A percentile compares a stretch with the other conserved stretches of the same genome.
Evolutionary conservation across 2,797 vertebrate species (phyloP).

Genomic region (Pangasius krempfi): DNA sequence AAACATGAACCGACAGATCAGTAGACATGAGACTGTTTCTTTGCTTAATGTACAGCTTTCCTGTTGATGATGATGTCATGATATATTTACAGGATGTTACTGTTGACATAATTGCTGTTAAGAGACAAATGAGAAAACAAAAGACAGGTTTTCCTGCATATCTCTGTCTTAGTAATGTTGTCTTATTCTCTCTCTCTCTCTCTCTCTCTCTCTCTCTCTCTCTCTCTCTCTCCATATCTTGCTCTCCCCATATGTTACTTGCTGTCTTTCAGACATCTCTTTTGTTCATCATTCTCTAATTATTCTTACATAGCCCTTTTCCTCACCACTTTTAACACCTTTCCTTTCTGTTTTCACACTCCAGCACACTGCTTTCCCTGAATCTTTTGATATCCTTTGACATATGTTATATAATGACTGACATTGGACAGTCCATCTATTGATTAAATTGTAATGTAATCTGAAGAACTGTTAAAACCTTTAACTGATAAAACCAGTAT

Average conservation of each 20-base stretch:
- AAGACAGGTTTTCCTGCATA: constrained; percentile 15
- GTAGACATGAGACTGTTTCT: constrained; percentile 60
- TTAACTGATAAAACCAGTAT: constrained; percentile 40
- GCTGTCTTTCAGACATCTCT: constrained; percentile 14
- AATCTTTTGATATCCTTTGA: constrained; percentile 67
- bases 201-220: constrained; percentile 15
- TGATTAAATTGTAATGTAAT: constrained; percentile 11
- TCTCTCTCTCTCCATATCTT: background rate
- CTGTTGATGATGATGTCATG: constrained; percentile 55
- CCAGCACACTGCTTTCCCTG: constrained; percentile 53
- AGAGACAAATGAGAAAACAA: constrained; percentile 39
- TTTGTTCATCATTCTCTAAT: background rate
- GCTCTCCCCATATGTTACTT: background rate
- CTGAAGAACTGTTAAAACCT: constrained; percentile 58
- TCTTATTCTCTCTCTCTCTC: constrained; percentile 20
- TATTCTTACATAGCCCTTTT: background rate
- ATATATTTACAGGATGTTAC: constrained; percentile 66
- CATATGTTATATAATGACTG: constrained; percentile 25
- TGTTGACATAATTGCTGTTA: constrained; percentile 46
- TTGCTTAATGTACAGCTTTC: constrained; percentile 60
- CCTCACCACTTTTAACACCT: constrained; percentile 15
- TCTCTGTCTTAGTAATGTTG: constrained; percentile 62
- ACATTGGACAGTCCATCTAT: background rate
- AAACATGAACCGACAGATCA: constrained; percentile 56
- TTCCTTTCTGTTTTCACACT: constrained; percentile 4